Evolutionary conservation across 2,888 invertebrate species (phyloP).

Genomic region (Oeneis ivallda): DNA sequence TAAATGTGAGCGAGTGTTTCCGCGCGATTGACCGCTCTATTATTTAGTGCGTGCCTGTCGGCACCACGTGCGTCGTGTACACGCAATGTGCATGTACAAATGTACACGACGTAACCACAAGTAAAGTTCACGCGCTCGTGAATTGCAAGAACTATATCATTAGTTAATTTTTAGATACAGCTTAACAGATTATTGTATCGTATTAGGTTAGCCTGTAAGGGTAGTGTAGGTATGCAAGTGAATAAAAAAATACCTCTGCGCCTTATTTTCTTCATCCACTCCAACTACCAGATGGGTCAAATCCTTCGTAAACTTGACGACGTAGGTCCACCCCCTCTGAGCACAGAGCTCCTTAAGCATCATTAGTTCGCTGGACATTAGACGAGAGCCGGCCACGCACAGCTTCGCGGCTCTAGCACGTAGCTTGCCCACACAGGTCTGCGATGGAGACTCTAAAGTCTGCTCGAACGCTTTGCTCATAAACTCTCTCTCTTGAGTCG

Average conservation of each 20-base stretch:
- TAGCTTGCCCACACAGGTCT: conserved; percentile 41
- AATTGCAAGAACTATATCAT: no score
- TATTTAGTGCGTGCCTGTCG: no score
- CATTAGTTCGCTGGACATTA: conserved; percentile 50
- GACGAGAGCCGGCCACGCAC: conserved; percentile 65
- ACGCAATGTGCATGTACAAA: no score
- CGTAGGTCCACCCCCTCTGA: conserved; percentile 56
- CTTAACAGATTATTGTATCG: no score
- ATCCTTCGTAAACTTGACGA: conserved; percentile 60
- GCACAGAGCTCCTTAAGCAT: conserved; percentile 58
- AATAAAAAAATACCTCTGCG: conserved; percentile 61
- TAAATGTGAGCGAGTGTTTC: no score
- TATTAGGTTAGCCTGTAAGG: no score
- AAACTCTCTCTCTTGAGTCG: conserved; percentile 69
- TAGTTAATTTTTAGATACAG: not conserved
- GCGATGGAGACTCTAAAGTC: conserved; percentile 48
- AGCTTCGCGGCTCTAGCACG: conserved; percentile 42
- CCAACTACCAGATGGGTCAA: conserved; percentile 72
- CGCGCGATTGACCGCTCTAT: no score
- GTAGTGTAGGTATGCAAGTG: not conserved
- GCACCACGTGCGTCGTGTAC: no score
- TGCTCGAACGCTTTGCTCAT: conserved; percentile 66
- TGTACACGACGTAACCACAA: no score
- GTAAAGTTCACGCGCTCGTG: no score
- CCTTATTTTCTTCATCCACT: conserved; percentile 67